A percentile compares a stretch with the other conserved stretches of the same genome.
phyloP scores from a whole-genome alignment of 2,888 invertebrate species.

The Schizaphis graminum region DNA sequence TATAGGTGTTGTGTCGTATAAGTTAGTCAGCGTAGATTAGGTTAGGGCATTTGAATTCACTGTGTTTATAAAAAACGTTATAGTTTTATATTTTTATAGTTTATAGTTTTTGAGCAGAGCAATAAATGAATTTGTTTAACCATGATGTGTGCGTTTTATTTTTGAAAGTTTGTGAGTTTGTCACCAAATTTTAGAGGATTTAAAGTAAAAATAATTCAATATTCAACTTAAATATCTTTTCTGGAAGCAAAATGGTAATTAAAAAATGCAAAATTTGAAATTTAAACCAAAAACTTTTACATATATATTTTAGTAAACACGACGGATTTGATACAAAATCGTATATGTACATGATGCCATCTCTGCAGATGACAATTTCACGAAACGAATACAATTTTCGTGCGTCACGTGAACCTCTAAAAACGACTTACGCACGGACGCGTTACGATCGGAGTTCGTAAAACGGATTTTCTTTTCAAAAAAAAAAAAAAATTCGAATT shows the following conservation, averaged over 20 bases:
- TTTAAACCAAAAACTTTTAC: background rate
- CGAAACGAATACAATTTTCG: too few relatives aligned
- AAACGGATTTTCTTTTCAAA: too few relatives aligned
- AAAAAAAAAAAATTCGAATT: too few relatives aligned
- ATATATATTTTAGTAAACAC: background rate
- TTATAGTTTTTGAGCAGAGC: background rate
- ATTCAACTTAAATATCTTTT: background rate
- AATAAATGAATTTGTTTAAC: background rate
- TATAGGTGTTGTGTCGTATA: too few relatives aligned
- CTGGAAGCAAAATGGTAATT: background rate
- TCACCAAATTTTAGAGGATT: background rate
- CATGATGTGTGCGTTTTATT: background rate
- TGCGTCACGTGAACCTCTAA: too few relatives aligned
- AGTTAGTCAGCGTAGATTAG: background rate
- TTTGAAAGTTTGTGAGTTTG: background rate
- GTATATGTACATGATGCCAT: too few relatives aligned
- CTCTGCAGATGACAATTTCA: too few relatives aligned
- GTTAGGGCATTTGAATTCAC: too few relatives aligned
- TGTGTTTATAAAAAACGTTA: background rate
- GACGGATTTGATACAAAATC: too few relatives aligned
- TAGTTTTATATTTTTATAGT: background rate
- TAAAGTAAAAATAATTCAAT: background rate
- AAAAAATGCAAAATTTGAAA: background rate
- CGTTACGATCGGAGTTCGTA: too few relatives aligned
- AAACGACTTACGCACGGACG: too few relatives aligned